Evolutionary conservation across 2,888 invertebrate species (phyloP), one percentile per base, ranked within the genome.

Genomic region (Agonopterix heracliana): DNA sequence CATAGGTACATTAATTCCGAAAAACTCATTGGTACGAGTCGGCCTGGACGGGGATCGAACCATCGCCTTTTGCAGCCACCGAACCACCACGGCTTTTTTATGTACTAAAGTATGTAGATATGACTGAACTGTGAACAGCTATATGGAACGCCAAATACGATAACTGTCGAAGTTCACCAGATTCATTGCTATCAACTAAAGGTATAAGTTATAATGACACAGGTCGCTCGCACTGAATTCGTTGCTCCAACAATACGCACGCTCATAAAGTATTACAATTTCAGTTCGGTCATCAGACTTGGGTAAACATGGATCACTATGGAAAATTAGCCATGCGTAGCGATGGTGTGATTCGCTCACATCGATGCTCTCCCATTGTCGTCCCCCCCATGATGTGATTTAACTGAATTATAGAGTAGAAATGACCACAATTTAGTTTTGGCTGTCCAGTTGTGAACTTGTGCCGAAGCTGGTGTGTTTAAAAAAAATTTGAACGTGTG

Each of bases 331-430:
- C 87, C 79, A 83, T 71, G 81, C 86, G 85, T 85, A 66, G 67
- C 84, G 80, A 78, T 83, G 81, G 86, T 86, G 84, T 86, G 86
- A 88, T 86, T 86, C 82, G 86, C 82, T 80, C 83, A 85, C 85
- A 84, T 83, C 80, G 78, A 78, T 85, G 81, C 78, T 83, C 81
- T 81, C 72, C 81, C 66, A 85, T 88, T 88, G 88, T 88, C 67
- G 75, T 83, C 81, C 86, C 87, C 85, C 83, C 77, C 81, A 73
- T 72, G 72, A 83, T 78, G 81, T 84, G 76, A 84, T 87, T 88
- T 86, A 87, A 85, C 87, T 84, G 79, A 86, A 84, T 84, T 86
- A 86, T 88, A 74, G 73, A 73, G 75, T 83, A 76, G 78, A 81
- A 81, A 81, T 85, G 80, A 63, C 69, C 82, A 84, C 87, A 84